Evolutionary conservation across 1,140 invertebrate genomes (phyloP).

Genomic region (Paralvinella palmiformis): DNA sequence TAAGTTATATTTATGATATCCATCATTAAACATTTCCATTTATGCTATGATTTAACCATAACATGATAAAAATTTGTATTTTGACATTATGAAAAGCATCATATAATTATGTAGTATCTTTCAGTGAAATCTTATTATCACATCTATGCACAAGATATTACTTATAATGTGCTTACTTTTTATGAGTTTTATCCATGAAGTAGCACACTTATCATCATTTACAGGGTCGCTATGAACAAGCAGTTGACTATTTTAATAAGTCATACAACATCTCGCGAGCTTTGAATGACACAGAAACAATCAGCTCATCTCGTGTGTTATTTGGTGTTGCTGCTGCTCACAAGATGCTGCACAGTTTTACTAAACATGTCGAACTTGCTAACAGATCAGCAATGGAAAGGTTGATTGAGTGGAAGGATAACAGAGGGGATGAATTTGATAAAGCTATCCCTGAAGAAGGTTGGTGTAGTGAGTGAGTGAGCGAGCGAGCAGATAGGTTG

Average conservation of each 20-base stretch:
- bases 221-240: constrained; percentile 46
- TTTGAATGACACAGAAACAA: constrained; percentile 32
- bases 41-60: not conserved
- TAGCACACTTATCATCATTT: not conserved
- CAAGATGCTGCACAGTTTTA: constrained; percentile 34
- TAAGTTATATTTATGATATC: not conserved
- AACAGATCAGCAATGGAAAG: constrained; percentile 29
- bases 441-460: constrained; percentile 37
- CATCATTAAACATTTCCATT: not conserved
- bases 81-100: too few relatives aligned
- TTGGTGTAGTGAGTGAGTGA: too few relatives aligned
- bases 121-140: not conserved
- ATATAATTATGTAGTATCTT: too few relatives aligned
- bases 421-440: constrained; percentile 37
- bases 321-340: constrained; percentile 46
- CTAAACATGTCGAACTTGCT: constrained; percentile 30
- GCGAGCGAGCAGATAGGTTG: too few relatives aligned
- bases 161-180: not conserved
- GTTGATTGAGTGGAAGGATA: constrained; percentile 44
- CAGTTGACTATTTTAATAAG: constrained; percentile 47
- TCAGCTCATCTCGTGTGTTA: constrained; percentile 41
- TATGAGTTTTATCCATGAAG: not conserved
- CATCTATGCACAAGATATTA: not conserved
- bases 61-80: not conserved
- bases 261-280: constrained; percentile 46